A percentile compares a stretch with the other conserved stretches of the same genome.
These are phyloP conservation scores for Rhogogaster chlorosoma DNA, from an alignment of 2,888 invertebrate species.

Conservation along the genomic window DNA sequence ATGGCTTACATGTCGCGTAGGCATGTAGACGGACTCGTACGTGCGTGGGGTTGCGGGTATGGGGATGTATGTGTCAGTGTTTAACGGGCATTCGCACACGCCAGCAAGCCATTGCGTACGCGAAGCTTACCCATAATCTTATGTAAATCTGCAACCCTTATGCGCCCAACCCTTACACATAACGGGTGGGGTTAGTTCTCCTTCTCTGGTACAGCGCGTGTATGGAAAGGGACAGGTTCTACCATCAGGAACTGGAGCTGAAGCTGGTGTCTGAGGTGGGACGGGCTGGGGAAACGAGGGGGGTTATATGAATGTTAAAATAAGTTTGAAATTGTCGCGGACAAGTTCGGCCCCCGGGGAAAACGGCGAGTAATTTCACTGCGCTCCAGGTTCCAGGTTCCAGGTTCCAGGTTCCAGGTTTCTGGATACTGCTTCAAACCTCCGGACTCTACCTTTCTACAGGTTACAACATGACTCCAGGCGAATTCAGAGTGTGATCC, in stretches of 20 bases:
- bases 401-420: conserved; percentile 69
- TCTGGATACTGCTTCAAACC: conserved; percentile 64
- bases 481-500: background rate
- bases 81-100: conserved; percentile 45
- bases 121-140: conserved; percentile 71
- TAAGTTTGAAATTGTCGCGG: conserved; percentile 78
- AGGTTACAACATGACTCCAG: background rate
- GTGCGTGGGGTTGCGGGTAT: conserved; percentile 47
- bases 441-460: background rate
- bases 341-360: conserved; percentile 76
- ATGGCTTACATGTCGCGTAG: background rate
- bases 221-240: conserved; percentile 49
- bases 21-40: conserved; percentile 1
- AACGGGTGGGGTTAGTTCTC: conserved; percentile 62
- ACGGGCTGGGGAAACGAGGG: conserved; percentile 56
- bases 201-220: conserved; percentile 54
- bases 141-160: conserved; percentile 75
- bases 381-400: conserved; percentile 71
- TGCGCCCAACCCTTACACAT: conserved; percentile 66
- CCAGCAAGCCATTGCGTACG: conserved; percentile 37
- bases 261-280: conserved; percentile 50
- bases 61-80: conserved; percentile 53
- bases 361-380: conserved; percentile 76
- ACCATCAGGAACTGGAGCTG: conserved; percentile 44
- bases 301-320: conserved; percentile 78